Evolutionary conservation across 1,140 invertebrate genomes (phyloP).

Genomic region (Drosophila grimshawi): DNA sequence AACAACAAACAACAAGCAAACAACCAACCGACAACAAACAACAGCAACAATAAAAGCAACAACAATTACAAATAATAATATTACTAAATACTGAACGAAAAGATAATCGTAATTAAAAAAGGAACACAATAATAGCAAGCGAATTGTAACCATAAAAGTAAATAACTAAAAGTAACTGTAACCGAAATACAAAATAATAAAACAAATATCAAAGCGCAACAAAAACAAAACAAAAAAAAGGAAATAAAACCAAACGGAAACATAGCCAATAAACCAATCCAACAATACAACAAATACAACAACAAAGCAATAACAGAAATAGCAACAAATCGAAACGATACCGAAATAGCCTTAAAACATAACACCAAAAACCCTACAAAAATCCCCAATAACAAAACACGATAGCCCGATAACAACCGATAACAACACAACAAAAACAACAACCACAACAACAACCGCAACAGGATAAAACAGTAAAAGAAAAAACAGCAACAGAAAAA

Average conservation of each 20-base stretch:
- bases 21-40: constrained; percentile 64
- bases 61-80: constrained; percentile 61
- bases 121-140: constrained; percentile 44
- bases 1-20: constrained; percentile 54
- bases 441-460: constrained; percentile 52
- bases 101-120: constrained; percentile 41
- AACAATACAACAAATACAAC: constrained; percentile 45
- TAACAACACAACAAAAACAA: constrained; percentile 25
- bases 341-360: constrained; percentile 52
- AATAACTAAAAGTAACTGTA: constrained; percentile 41
- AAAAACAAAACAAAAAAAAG: constrained; percentile 39
- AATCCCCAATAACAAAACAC: constrained; percentile 32
- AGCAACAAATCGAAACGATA: constrained; percentile 50
- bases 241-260: constrained; percentile 61
- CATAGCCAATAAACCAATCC: constrained; percentile 55
- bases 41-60: constrained; percentile 57
- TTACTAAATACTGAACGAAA: constrained; percentile 41
- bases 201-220: constrained; percentile 53
- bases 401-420: constrained; percentile 60
- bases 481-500: constrained; percentile 39
- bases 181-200: constrained; percentile 40
- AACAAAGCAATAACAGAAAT: constrained; percentile 44
- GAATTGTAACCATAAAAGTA: constrained; percentile 46
- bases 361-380: constrained; percentile 38
- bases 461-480: constrained; percentile 23